phyloP scores from a whole-genome alignment of 2,113 vertebrate species.

The Erythrolamprus reginae region DNA sequence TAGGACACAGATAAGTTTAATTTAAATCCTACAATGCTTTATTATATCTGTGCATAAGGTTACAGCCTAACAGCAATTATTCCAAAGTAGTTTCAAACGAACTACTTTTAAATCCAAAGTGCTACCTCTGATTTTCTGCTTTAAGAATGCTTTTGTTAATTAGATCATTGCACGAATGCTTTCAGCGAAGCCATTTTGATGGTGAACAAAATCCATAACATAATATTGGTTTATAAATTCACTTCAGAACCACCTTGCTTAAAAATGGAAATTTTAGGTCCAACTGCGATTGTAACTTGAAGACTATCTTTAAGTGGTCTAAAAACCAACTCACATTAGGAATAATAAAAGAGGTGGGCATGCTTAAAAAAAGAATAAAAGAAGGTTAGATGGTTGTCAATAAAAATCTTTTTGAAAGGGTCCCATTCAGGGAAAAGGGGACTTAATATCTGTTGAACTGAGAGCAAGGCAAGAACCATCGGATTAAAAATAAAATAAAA shows the following conservation, averaged over 20 bases:
- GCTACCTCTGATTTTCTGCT: not conserved
- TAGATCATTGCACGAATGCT: not conserved
- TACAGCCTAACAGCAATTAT: not conserved
- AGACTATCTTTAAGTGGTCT: not conserved
- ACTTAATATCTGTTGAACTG: not conserved
- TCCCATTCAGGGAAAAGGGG: not conserved
- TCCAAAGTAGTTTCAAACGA: not conserved
- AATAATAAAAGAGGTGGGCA: not conserved
- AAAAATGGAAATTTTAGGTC: not conserved
- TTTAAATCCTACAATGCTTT: not conserved
- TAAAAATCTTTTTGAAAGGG: not conserved
- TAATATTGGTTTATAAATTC: not conserved
- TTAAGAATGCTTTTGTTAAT: not conserved
- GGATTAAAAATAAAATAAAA: not conserved
- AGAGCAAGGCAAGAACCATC: not conserved
- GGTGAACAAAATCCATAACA: not conserved
- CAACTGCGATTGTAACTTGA: not conserved
- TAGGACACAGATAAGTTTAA: not conserved
- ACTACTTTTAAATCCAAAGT: not conserved
- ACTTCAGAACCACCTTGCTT: not conserved
- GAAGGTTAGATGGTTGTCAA: not conserved
- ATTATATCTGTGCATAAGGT: not conserved
- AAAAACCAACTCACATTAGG: not conserved
- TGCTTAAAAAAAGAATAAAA: not conserved
- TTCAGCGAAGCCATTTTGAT: not conserved